Conservation (phyloP, 1,140 invertebrate species). For the Drosophila obscura region DNA sequence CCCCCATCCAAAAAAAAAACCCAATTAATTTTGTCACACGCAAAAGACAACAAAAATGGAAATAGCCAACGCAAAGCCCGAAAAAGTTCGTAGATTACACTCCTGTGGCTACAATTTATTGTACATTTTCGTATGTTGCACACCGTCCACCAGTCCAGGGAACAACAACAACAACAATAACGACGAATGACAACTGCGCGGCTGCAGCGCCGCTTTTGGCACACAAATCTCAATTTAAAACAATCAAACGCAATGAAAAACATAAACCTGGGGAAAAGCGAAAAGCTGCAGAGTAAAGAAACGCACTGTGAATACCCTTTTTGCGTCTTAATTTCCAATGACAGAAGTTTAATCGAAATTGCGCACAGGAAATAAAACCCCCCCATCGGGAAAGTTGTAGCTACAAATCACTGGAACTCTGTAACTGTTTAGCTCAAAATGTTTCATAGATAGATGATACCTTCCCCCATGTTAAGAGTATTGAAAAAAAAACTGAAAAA, state of each 20-base stretch:
- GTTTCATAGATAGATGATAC: too few relatives aligned
- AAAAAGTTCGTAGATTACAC: slow-evolving; percentile 16
- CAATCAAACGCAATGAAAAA: slow-evolving; percentile 75
- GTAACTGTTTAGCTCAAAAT: too few relatives aligned
- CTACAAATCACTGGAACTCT: too few relatives aligned
- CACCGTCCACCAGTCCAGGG: neutral
- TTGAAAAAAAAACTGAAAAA: slow-evolving; percentile 46
- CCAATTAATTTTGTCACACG: slow-evolving; percentile 45
- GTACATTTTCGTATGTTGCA: slow-evolving; percentile 38
- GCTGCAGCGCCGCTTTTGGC: slow-evolving; percentile 51
- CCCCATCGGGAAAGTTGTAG: too few relatives aligned
- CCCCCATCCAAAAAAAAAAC: slow-evolving; percentile 29
- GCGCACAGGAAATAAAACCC: too few relatives aligned
- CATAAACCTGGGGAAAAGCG: slow-evolving; percentile 49
- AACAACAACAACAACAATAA: slow-evolving; percentile 8
- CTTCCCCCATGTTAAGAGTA: neutral
- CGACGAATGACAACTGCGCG: slow-evolving; percentile 29
- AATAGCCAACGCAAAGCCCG: slow-evolving; percentile 39
- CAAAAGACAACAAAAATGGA: slow-evolving; percentile 22
- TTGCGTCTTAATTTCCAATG: too few relatives aligned
- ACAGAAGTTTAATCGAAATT: too few relatives aligned
- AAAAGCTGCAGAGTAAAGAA: slow-evolving; percentile 9
- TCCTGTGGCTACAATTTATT: slow-evolving; percentile 32
- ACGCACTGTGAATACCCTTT: too few relatives aligned
- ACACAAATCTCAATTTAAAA: slow-evolving; percentile 80